Conservation (phyloP, 2,113 vertebrate species). For the Clarias batrachus region DNA sequence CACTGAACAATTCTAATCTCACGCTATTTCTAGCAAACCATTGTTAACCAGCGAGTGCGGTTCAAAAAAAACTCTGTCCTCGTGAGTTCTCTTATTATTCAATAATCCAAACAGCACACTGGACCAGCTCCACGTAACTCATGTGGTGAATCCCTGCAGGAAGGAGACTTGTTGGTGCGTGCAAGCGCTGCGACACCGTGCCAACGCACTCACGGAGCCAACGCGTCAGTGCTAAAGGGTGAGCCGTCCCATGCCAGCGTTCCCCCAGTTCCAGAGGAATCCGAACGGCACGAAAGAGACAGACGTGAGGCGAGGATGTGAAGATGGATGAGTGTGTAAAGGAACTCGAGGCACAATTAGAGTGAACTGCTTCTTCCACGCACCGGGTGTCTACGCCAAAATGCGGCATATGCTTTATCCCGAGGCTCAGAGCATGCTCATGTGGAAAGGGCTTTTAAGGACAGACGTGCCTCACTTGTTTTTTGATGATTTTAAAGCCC, state of each 20-base stretch:
- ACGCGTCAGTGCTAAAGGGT: conserved; percentile 44
- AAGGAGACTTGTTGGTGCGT: background rate
- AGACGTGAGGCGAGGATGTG: background rate
- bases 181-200: conserved; percentile 1
- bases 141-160: background rate
- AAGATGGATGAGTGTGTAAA: conserved; percentile 13
- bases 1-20: background rate
- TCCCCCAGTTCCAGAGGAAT: conserved; percentile 21
- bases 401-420: background rate
- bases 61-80: background rate
- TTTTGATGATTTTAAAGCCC: conserved; percentile 11
- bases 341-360: background rate
- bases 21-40: background rate
- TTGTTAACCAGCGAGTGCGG: background rate
- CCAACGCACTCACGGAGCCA: conserved; percentile 49
- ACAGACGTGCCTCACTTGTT: background rate
- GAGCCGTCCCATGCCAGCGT: conserved; percentile 44
- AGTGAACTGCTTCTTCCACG: conserved; percentile 25
- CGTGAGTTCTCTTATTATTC: background rate
- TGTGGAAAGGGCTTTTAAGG: background rate
- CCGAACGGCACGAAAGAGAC: conserved; percentile 22
- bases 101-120: conserved; percentile 6
- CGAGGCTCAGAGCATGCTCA: background rate
- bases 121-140: background rate
- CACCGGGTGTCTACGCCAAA: conserved; percentile 21